Base-by-base conservation (phyloP, 2,888 invertebrate species). In the Cerastoderma edule region DNA sequence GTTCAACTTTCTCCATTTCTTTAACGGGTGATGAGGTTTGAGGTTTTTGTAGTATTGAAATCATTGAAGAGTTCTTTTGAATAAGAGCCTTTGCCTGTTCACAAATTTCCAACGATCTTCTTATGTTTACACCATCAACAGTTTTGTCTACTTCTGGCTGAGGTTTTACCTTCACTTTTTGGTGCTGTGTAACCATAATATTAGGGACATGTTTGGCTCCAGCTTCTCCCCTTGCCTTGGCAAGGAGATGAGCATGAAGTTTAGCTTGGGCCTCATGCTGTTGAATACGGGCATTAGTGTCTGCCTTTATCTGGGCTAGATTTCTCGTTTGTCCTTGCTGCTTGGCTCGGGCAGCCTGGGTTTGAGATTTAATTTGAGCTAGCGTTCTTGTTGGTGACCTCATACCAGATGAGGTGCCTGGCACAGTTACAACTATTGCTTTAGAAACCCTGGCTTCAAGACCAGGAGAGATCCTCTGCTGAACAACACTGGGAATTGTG, bases 51-150 rank as follows among this genome's bases (percentile, higher is more conserved):
- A 85, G 53, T 22, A 83, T 53, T 30, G 84, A 82, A 30, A 82
- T 78, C 71, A 73, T 75, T 24, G 72, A 67, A 32, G 77, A 69
- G 65, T 77, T 78, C 60, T 77, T 83, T 57, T 78, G 72, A 91
- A 97, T 98, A 93, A 97, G 97, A 93, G 97, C 97, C 83, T 98
- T 97, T n/a, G 95, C 94, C 63, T 94, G 95, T 92, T 95, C 93
- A 85, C 93, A 94, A 88, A 98, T 98, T 93, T 98, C 98, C 93
- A 98, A 97, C 91, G 98, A 98, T 72, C 98, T 95, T 92, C 98
- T 98, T 69, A 98, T 93, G 93, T 98, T 98, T 44, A 98, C 97
- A 60, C 87, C 87, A 63, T 85, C 87, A 16, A 72, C 80, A 27
- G 80, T 73, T 68, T 80, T 78, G 24, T 79, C 81, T 8, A 68